Evolutionary conservation across 2,113 vertebrate species (phyloP).

Genomic region (Poeciliopsis occidentalis): DNA sequence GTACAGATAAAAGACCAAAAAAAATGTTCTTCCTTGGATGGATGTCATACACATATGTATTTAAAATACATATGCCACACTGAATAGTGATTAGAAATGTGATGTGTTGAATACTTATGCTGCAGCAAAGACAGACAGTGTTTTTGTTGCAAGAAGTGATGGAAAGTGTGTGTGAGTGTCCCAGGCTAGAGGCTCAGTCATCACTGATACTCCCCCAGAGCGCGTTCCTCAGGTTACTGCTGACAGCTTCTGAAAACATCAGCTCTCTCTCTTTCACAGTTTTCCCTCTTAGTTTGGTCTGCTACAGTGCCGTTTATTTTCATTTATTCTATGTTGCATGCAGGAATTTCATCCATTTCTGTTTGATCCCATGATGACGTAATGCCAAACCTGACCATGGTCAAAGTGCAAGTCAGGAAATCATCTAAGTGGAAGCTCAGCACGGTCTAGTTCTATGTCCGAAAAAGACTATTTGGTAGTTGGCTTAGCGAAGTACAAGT

Average conservation of each 20-base stretch:
- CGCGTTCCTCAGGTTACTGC: slow-evolving; percentile 77
- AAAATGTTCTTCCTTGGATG: too few species aligned
- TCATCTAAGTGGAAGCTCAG: neutral
- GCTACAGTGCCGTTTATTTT: slow-evolving; percentile 6
- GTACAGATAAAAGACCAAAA: too few species aligned
- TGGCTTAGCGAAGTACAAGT: neutral
- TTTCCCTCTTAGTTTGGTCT: slow-evolving; percentile 9
- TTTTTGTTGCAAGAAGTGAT: neutral
- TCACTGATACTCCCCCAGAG: slow-evolving; percentile 77
- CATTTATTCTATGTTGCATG: neutral
- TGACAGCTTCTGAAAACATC: slow-evolving; percentile 69
- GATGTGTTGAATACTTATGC: slow-evolving; percentile 1
- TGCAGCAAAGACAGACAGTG: neutral
- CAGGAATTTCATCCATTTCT: neutral
- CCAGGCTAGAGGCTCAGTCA: slow-evolving; percentile 62
- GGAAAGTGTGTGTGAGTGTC: slow-evolving; percentile 33
- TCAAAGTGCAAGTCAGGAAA: neutral
- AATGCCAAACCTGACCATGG: too few species aligned
- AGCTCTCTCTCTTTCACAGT: slow-evolving; percentile 24
- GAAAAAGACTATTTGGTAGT: neutral
- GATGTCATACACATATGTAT: too few species aligned
- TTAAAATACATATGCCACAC: too few species aligned
- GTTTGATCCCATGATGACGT: neutral
- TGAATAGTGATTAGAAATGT: neutral
- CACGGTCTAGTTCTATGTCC: neutral